These are phyloP conservation scores for Drosophila prostipennis DNA, from an alignment of 2,888 invertebrate species.

Conservation along the genomic window DNA sequence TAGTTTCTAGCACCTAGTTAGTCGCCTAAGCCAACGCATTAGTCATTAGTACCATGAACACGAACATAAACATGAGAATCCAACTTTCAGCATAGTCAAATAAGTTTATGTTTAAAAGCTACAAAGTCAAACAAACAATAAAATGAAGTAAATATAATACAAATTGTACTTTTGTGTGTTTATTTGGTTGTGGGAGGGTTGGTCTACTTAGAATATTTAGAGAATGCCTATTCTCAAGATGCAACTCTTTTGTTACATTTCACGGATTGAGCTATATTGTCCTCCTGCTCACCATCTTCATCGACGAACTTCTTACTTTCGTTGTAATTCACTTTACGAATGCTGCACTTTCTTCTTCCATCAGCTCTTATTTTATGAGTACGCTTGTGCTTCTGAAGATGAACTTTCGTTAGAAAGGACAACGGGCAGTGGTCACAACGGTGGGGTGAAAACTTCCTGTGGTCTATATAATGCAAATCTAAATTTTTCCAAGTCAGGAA, in stretches of 20 bases:
- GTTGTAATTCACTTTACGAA: not conserved
- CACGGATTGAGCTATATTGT: too few relatives aligned
- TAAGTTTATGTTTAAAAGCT: conserved; percentile 59
- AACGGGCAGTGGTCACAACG: not conserved
- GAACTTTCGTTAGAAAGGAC: not conserved
- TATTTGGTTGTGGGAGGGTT: not conserved
- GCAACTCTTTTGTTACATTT: too few relatives aligned
- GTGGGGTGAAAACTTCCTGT: not conserved
- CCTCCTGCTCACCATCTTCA: not conserved
- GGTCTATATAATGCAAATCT: not conserved
- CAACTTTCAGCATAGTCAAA: conserved; percentile 62
- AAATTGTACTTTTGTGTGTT: not conserved
- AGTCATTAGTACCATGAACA: conserved; percentile 62
- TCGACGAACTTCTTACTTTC: not conserved
- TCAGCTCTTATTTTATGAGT: not conserved
- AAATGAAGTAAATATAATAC: conserved; percentile 35
- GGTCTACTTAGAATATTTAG: not conserved
- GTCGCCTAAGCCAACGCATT: conserved; percentile 52
- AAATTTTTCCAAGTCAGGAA: not conserved
- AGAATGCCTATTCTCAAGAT: too few relatives aligned
- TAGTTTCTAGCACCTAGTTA: conserved; percentile 38
- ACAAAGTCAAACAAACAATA: conserved; percentile 60
- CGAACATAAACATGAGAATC: conserved; percentile 36
- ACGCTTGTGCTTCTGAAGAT: not conserved
- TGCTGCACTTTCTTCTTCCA: not conserved